These are phyloP conservation scores for Anniella stebbinsi DNA, from an alignment of 2,797 vertebrate genomes.

Conservation along the genomic window DNA sequence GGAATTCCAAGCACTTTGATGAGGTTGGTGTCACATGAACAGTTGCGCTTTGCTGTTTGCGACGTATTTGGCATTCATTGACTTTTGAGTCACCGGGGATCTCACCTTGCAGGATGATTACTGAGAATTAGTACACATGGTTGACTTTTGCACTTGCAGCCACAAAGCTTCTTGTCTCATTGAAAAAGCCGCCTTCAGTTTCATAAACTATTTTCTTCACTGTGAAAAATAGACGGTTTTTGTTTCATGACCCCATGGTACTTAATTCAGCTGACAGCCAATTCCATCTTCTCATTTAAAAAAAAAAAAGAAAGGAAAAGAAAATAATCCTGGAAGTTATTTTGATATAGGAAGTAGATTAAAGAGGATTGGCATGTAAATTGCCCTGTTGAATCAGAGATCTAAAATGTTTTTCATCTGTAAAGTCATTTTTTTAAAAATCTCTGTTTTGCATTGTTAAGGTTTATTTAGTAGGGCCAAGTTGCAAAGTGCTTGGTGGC, in stretches of 20 bases:
- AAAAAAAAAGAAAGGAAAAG: slow-evolving; percentile 21
- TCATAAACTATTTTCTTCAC: slow-evolving; percentile 76
- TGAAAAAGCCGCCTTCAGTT: slow-evolving; percentile 78
- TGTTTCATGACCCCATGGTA: slow-evolving; percentile 61
- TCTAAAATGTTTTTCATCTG: slow-evolving; percentile 42
- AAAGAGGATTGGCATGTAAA: slow-evolving; percentile 34
- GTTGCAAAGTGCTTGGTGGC: slow-evolving; percentile 29
- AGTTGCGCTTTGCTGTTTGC: slow-evolving; percentile 69
- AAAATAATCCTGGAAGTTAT: slow-evolving; percentile 35
- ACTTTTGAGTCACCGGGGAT: slow-evolving; percentile 82
- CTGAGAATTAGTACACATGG: slow-evolving; percentile 86
- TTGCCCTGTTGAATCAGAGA: slow-evolving; percentile 37
- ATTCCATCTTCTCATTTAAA: slow-evolving; percentile 62
- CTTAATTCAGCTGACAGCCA: slow-evolving; percentile 66
- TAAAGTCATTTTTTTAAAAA: not conserved
- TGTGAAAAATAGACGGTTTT: slow-evolving; percentile 47
- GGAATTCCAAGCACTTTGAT: slow-evolving; percentile 71
- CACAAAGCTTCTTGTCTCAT: slow-evolving; percentile 82
- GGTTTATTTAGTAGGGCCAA: slow-evolving; percentile 20
- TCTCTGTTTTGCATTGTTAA: slow-evolving; percentile 38
- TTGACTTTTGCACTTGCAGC: slow-evolving; percentile 86
- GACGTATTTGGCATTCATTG: slow-evolving; percentile 81
- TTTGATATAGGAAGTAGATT: slow-evolving; percentile 25
- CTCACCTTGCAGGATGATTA: slow-evolving; percentile 91
- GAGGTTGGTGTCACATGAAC: slow-evolving; percentile 70